Evolutionary conservation across 2,888 invertebrate species (phyloP).

Genomic region (Lingula anatina): DNA sequence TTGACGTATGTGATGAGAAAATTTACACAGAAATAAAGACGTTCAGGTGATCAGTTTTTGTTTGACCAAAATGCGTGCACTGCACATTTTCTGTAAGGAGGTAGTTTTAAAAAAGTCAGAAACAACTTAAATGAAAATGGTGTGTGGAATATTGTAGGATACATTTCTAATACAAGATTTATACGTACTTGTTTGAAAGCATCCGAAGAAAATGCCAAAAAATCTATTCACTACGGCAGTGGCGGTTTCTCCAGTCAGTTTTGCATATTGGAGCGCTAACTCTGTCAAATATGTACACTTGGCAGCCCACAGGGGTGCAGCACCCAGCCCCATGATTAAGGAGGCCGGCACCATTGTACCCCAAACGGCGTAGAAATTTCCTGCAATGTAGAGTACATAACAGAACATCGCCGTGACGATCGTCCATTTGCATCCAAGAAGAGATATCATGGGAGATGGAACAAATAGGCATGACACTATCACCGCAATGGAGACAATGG

Average conservation of each 20-base stretch:
- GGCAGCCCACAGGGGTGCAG: slow-evolving; percentile 97
- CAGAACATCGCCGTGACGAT: slow-evolving; percentile 86
- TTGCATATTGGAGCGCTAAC: slow-evolving; percentile 78
- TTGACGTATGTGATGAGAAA: too few species aligned
- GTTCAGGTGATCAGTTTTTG: too few species aligned
- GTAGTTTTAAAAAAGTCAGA: too few species aligned
- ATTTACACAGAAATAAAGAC: too few species aligned
- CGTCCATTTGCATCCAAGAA: slow-evolving; percentile 92
- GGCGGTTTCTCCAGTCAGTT: slow-evolving; percentile 68
- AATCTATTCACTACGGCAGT: slow-evolving; percentile 92
- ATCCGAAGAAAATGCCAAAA: slow-evolving; percentile 97
- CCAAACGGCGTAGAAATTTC: slow-evolving; percentile 84
- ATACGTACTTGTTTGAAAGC: slow-evolving; percentile 89
- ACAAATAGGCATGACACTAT: slow-evolving; percentile 94
- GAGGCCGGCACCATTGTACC: slow-evolving; percentile 75
- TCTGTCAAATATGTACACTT: slow-evolving; percentile 90
- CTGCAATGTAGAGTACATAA: slow-evolving; percentile 89
- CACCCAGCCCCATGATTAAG: slow-evolving; percentile 85
- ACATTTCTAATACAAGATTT: too few species aligned
- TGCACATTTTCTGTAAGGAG: too few species aligned
- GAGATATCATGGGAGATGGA: slow-evolving; percentile 27
- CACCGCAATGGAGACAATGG: slow-evolving; percentile 86
- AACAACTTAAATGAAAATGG: too few species aligned
- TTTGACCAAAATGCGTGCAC: too few species aligned
- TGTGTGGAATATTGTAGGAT: too few species aligned